These are phyloP conservation scores for Corythoichthys haematopterus DNA, from an alignment of 2,113 vertebrate species.

Conservation along the genomic window DNA sequence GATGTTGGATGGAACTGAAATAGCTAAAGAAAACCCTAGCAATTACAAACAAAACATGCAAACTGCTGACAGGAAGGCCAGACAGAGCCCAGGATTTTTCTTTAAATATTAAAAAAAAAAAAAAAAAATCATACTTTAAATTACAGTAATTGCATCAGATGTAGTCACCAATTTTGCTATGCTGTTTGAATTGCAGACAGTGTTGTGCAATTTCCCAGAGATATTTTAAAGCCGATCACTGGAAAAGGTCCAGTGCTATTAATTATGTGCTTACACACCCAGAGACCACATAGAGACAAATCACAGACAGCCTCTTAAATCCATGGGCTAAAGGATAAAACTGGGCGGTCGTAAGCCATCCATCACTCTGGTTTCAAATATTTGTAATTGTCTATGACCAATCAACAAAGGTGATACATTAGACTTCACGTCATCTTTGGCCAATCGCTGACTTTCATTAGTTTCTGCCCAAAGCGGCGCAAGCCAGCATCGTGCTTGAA, in stretches of 20 bases:
- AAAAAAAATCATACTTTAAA: no score
- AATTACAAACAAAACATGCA: no score
- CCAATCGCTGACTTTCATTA: constrained; percentile 51
- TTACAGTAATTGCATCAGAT: no score
- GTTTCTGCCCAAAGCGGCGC: constrained; percentile 21
- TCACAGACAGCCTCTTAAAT: constrained; percentile 34
- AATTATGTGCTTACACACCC: constrained; percentile 60
- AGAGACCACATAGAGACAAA: constrained; percentile 54
- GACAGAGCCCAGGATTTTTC: no score
- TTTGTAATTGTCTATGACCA: constrained; percentile 62
- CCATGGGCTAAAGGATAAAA: constrained; percentile 28
- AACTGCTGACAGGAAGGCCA: no score
- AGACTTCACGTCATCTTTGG: constrained; percentile 19
- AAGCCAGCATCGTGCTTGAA: constrained; percentile 39
- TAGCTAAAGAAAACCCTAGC: no score
- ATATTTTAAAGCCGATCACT: constrained; percentile 46
- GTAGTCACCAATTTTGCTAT: no score
- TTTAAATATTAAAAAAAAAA: no score
- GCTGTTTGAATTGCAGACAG: constrained; percentile 7
- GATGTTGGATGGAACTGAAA: no score
- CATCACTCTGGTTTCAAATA: constrained; percentile 54
- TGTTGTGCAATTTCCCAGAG: constrained; percentile 19
- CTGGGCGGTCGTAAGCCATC: constrained; percentile 42
- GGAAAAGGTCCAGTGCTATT: constrained; percentile 53
- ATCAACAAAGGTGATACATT: constrained; percentile 59